Evolutionary conservation across 2,797 vertebrate genomes (phyloP), one percentile per base, ranked within the genome.

Genomic region (Myotis findleyi): DNA sequence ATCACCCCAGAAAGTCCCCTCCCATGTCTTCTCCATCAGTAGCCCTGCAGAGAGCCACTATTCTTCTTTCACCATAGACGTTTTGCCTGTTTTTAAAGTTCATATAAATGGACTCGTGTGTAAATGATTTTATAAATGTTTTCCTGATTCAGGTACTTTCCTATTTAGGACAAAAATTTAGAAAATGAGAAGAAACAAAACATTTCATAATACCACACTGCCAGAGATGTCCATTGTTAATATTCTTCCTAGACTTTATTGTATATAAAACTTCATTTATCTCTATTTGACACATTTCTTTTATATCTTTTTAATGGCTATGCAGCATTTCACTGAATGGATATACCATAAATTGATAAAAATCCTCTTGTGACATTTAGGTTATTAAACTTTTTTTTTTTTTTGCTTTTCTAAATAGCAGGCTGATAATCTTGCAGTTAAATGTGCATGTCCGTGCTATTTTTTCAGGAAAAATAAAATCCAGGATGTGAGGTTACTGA

Each of bases 281-380:
- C 25, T 81, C 23, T n/a, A 13, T 91, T 87, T 49, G 30, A 82
- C 16, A 90, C 12, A 36, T 62, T 44, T 84, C n/a, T 81, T 72
- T 51, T 73, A 3, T 33, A 51, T 86, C 33, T 81, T 93, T 87
- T 91, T 64, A 93, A 83, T 71, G 25, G 25, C 51, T 80, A 16
- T 30, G 41, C 21, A 75, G 21, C 41, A 81, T 72, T 86, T 93
- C 75, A 68, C 27, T 87, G 53, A 87, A 82, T 87, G 44, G 33
- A 38, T 82, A 27, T 87, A 55, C 44, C 59, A 81, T 59, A 62
- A n/a, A 80, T 59, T 73, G 66, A 72, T 79, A 30, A 73, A 76
- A 87, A 66, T 77, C 30, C 53, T 89, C 41, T 92, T 92, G 30
- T 16, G 71, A 77, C 36, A 77, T 73, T 89, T 92, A 93, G 33